A percentile compares a stretch with the other conserved stretches of the same genome.
phyloP scores from a whole-genome alignment of 2,888 invertebrate genomes.

The Globia sparganii region DNA sequence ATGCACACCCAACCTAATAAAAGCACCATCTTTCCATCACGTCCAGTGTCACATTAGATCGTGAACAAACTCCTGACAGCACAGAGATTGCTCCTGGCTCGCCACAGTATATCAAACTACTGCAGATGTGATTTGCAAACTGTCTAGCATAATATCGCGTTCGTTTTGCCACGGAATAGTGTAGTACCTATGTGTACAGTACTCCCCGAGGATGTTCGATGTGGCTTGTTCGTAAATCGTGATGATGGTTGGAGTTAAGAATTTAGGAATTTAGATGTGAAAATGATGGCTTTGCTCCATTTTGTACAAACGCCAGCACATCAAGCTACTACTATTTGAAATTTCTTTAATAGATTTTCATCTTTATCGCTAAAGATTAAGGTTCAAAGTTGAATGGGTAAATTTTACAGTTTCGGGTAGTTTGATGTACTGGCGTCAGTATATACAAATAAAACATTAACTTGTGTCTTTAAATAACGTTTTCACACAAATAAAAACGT shows the following conservation, averaged over 20 bases:
- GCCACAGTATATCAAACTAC: slow-evolving; percentile 28
- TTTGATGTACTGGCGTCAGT: too few relatives aligned
- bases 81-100: slow-evolving; percentile 25
- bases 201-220: slow-evolving; percentile 5
- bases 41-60: slow-evolving; percentile 43
- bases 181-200: not conserved
- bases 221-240: not conserved
- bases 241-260: not conserved
- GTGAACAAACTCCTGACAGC: slow-evolving; percentile 23
- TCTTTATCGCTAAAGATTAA: too few relatives aligned
- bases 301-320: too few relatives aligned
- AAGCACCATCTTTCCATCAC: not conserved
- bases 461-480: not conserved
- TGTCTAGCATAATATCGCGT: slow-evolving; percentile 43
- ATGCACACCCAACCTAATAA: not conserved
- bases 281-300: not conserved
- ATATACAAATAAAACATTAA: too few relatives aligned
- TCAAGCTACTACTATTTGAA: too few relatives aligned
- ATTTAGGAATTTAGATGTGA: not conserved
- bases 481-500: not conserved
- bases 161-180: slow-evolving; percentile 33
- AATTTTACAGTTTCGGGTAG: too few relatives aligned
- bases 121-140: slow-evolving; percentile 48
- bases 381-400: too few relatives aligned
- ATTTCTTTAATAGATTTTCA: too few relatives aligned